Evolutionary conservation across 1,140 invertebrate species (phyloP), one percentile per base, ranked within the genome.

Genomic region (Glossosoma conforme): DNA sequence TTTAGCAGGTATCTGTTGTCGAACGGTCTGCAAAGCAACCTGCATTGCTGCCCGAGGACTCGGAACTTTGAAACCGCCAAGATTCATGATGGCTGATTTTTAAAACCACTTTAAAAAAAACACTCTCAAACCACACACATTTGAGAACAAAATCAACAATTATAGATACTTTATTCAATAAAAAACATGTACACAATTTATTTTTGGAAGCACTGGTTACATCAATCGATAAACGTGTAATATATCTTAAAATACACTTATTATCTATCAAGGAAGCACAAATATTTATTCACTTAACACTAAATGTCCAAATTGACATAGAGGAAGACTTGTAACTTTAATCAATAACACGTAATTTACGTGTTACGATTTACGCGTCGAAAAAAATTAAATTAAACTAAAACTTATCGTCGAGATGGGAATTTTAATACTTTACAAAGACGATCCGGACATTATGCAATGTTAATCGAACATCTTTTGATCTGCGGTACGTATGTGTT

Each of bases 21-120:
- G 81, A 21, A 89, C 74, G 14, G 86, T 86, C 66, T 89, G 87
- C 79, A 86, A 83, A 2, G 85, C 84, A 41, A 89, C 86, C 63
- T 87, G 87, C 53, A 89, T 64, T 13, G 84, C 82, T 61, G 86
- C 86, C 58, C 79, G 77, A 35, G 89, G 64, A 20, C 85, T 84
- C 11, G 88, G 87, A 58, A 86, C 70, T 40, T 70, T 74, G 44
- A 80, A 77, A 42, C 41, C 38, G 19, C 22, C 28, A 41, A 41
- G 17, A 1, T 49, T 36, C 35, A 40, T 40, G 11, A 2, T 14
- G 4, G 21, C 41, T 19, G 13, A 8, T 40, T 17, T 6, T 20
- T 19, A 5, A 9, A 4, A 3, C 25, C 19, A 42, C 19, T 42
- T 42, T 21, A 13, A 14, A 15, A 18, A 6, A 40, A 20, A 40